A percentile compares a stretch with the other conserved stretches of the same genome.
Evolutionary conservation across 1,140 invertebrate genomes (phyloP).

Genomic region (Nymphalis io): DNA sequence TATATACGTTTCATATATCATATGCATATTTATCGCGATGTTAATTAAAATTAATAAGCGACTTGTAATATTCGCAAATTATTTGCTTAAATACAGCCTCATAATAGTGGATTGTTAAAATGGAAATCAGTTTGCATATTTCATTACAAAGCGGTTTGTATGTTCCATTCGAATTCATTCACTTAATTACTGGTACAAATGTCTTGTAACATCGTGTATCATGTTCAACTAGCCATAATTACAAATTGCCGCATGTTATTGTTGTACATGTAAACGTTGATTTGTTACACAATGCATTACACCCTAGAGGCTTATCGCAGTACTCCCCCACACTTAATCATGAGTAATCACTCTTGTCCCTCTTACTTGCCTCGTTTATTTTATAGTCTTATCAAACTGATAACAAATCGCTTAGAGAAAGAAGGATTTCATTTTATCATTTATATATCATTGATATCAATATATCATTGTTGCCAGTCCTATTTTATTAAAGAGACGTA

Average conservation of each 20-base stretch:
- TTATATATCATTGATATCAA: not conserved
- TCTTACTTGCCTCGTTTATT: slow-evolving; percentile 23
- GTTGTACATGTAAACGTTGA: slow-evolving; percentile 6
- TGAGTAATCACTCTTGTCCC: slow-evolving; percentile 30
- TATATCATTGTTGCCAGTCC: not conserved
- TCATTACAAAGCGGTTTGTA: too few species aligned
- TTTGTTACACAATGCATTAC: slow-evolving; percentile 21
- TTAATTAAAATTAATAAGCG: too few species aligned
- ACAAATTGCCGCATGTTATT: slow-evolving; percentile 11
- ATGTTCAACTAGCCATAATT: not conserved
- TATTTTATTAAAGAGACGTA: not conserved
- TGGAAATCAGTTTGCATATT: too few species aligned
- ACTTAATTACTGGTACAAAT: not conserved
- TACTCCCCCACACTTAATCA: slow-evolving; percentile 22
- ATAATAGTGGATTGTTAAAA: too few species aligned
- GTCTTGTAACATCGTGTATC: slow-evolving; percentile 2
- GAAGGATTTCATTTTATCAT: slow-evolving; percentile 1
- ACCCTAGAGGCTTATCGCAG: slow-evolving; percentile 20
- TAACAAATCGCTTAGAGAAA: slow-evolving; percentile 20
- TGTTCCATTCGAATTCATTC: not conserved
- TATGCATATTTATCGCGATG: too few species aligned
- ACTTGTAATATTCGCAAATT: too few species aligned
- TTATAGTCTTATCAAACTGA: slow-evolving; percentile 29
- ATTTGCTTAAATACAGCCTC: too few species aligned
- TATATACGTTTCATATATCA: too few species aligned